phyloP scores from a whole-genome alignment of 2,888 invertebrate genomes.

The Trachelus stipa region DNA sequence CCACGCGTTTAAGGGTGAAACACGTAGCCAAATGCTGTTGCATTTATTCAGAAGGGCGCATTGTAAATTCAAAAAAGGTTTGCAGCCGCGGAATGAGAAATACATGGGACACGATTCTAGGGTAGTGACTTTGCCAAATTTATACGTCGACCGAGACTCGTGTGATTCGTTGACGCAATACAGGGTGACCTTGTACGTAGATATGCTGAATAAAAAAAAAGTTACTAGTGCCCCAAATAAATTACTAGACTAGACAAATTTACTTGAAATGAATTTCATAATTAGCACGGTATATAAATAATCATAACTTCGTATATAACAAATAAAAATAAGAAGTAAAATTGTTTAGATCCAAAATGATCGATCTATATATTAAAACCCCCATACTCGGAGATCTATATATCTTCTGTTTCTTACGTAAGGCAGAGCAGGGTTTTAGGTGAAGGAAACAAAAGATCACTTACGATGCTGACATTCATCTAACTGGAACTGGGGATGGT shows the following conservation, averaged over 20 bases:
- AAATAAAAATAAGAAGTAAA: too few relatives aligned
- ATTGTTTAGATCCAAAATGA: too few relatives aligned
- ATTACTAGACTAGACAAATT: neutral
- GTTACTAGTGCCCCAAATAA: neutral
- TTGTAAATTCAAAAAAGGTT: neutral
- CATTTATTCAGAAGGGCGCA: neutral
- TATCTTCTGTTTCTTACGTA: neutral
- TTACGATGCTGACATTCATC: constrained; percentile 22
- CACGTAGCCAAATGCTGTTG: neutral
- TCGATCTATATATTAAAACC: neutral
- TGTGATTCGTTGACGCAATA: neutral
- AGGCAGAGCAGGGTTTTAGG: neutral
- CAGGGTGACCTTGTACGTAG: neutral
- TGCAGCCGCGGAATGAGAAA: neutral
- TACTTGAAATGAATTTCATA: neutral
- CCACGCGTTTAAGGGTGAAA: neutral
- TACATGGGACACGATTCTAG: neutral
- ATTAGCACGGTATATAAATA: neutral
- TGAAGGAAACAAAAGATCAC: constrained; percentile 4
- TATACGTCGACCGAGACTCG: neutral
- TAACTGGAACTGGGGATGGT: constrained; percentile 19
- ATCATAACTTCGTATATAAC: too few relatives aligned
- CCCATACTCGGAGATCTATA: neutral
- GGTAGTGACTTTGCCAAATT: neutral
- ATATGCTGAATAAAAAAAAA: neutral